Base-by-base conservation (phyloP, 2,888 invertebrate genomes). In the Conchocele bisecta region DNA sequence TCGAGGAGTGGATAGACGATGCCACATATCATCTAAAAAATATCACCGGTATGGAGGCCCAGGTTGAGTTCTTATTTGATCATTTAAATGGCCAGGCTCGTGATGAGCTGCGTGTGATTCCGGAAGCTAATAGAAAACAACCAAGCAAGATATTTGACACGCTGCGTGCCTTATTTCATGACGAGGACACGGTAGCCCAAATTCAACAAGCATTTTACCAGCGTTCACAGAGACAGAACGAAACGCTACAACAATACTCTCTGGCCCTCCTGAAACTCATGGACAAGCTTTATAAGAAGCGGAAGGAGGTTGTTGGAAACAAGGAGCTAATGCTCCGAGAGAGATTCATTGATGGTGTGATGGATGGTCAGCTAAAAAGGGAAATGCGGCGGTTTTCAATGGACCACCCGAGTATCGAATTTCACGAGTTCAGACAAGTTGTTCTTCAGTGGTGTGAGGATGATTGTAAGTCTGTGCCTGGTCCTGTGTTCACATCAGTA, bases 171-270 rank as follows among this genome's bases (percentile, higher is more conserved):
- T 15, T 57, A 13, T 69, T 57, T 51, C 56, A 61, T 22, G 51
- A 56, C 39, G 53, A 20, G 1, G 63, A 69, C 20, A 63, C 51
- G 37, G 53, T 68, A 33, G 51, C 51, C 17, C 57, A 57, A 41
- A 41, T 69, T 28, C 63, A 61, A 42, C 68, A 68, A 28, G 11
- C 11, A 13, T 68, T 61, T 57, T 57, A 41, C 22, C 68, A 68
- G 22, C 13, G 63, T 13, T 41, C 44, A 29, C 63, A 69, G 26
- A 50, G 37, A 35, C n/a, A 41, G 13, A 37, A 31, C 22, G 69
- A 69, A 57, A 41, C 63, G 6, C 22, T 69, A 28, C 63, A 69
- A 26, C 50, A 61, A 29, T 61, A 61, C 39, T 69, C 69, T 5
- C 33, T 69, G 13, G 42, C 20, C 3, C 29, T 58, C 13, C 24